A percentile compares a stretch with the other conserved stretches of the same genome.
These are phyloP conservation scores for Cheilosia grossa DNA, from an alignment of 2,888 invertebrate genomes.

Conservation along the genomic window DNA sequence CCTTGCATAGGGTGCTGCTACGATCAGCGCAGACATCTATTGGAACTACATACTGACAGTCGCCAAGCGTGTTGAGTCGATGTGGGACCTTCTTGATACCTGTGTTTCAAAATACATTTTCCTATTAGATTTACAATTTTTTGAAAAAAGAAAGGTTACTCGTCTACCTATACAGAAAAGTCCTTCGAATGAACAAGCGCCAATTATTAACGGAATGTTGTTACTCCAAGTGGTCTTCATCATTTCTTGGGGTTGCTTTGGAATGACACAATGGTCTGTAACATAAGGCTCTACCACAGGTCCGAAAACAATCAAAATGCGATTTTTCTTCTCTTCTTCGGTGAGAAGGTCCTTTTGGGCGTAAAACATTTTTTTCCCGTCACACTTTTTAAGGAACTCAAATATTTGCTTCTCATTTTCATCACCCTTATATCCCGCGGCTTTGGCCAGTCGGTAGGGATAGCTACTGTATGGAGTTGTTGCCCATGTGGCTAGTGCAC, in stretches of 20 bases:
- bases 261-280: slow-evolving; percentile 80
- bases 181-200: slow-evolving; percentile 81
- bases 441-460: slow-evolving; percentile 79
- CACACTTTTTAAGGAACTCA: slow-evolving; percentile 80
- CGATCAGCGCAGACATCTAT: slow-evolving; percentile 77
- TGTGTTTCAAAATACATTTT: slow-evolving; percentile 43
- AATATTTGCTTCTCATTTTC: slow-evolving; percentile 82
- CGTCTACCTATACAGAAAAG: slow-evolving; percentile 71
- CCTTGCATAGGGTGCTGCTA: slow-evolving; percentile 75
- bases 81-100: slow-evolving; percentile 76
- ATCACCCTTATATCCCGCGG: slow-evolving; percentile 80
- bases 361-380: slow-evolving; percentile 79
- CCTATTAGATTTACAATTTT: not conserved
- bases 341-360: slow-evolving; percentile 79
- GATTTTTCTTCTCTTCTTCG: slow-evolving; percentile 77
- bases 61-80: slow-evolving; percentile 77
- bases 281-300: slow-evolving; percentile 81
- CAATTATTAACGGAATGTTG: slow-evolving; percentile 81
- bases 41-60: slow-evolving; percentile 77
- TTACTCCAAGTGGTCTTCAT: slow-evolving; percentile 81
- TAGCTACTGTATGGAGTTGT: slow-evolving; percentile 76
- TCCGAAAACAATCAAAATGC: slow-evolving; percentile 79
- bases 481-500: slow-evolving; percentile 79
- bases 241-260: slow-evolving; percentile 80
- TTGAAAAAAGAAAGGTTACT: too few relatives aligned